A percentile compares a stretch with the other conserved stretches of the same genome.
phyloP scores from a whole-genome alignment of 1,140 invertebrate species.

The Tetramorium alpestre region DNA sequence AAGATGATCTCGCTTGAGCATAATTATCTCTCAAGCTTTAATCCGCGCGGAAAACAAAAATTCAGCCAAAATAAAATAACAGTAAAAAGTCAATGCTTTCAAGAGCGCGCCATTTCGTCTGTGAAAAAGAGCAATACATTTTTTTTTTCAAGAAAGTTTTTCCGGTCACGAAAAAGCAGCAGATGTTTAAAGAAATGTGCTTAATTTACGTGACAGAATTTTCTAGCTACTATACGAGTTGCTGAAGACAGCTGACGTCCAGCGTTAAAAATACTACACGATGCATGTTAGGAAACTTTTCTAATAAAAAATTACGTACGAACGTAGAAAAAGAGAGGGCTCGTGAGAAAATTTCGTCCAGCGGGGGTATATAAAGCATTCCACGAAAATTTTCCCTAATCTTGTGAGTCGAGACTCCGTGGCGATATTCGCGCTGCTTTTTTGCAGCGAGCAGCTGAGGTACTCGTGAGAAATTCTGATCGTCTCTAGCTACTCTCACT shows the following conservation, averaged over 20 bases:
- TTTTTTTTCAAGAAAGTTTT: not conserved
- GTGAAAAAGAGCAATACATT: not conserved
- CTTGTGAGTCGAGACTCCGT: constrained; percentile 13
- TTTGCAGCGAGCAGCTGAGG: constrained; percentile 58
- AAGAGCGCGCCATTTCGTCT: not conserved
- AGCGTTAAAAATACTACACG: not conserved
- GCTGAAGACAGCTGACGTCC: constrained; percentile 23
- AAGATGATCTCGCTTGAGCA: not conserved
- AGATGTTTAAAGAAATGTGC: constrained; percentile 50
- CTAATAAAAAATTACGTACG: constrained; percentile 34
- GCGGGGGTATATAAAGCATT: constrained; percentile 17
- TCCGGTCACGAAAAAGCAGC: constrained; percentile 16
- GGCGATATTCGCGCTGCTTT: constrained; percentile 51
- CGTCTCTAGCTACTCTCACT: not conserved
- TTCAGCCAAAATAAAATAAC: not conserved
- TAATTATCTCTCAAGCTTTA: constrained; percentile 38
- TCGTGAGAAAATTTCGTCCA: constrained; percentile 4
- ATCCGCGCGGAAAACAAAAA: constrained; percentile 1
- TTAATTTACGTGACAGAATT: constrained; percentile 41
- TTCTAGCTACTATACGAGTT: not conserved
- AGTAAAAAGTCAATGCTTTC: no score
- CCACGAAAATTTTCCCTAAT: constrained; percentile 51
- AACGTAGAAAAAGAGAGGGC: constrained; percentile 52
- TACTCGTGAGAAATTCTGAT: constrained; percentile 71
- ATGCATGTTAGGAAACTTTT: constrained; percentile 39